Evolutionary conservation across 1,140 invertebrate genomes (phyloP).

Genomic region (Drosophila parabipectinata): DNA sequence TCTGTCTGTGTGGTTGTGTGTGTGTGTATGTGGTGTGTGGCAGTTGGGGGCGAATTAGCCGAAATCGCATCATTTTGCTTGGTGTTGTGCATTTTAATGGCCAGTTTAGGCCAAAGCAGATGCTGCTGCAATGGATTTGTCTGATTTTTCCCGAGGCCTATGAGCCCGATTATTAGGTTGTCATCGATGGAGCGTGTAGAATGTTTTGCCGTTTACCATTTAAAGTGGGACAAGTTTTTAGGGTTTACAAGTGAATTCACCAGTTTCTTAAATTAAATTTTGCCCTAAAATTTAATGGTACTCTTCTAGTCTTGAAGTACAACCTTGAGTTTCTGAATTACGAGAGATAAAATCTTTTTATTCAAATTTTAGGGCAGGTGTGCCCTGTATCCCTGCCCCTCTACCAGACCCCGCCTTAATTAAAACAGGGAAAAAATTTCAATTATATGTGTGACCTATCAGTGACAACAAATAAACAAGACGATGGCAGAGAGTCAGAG

Average conservation of each 20-base stretch:
- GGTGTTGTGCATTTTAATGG: constrained; percentile 73
- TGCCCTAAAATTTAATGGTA: neutral
- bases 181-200: constrained; percentile 27
- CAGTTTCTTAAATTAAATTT: neutral
- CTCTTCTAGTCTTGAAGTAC: neutral
- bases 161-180: constrained; percentile 34
- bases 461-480: constrained; percentile 75
- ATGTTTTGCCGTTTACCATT: neutral
- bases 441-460: constrained; percentile 79
- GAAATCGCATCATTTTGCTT: constrained; percentile 47
- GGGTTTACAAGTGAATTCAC: neutral
- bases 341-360: constrained; percentile 1
- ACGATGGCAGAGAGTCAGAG: constrained; percentile 17
- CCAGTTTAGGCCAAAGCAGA: constrained; percentile 51
- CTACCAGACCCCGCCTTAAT: constrained; percentile 37
- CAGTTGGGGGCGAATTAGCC: constrained; percentile 63
- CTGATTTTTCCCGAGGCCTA: constrained; percentile 9
- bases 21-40: constrained; percentile 1
- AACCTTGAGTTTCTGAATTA: neutral
- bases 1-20: constrained; percentile 18
- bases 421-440: constrained; percentile 65
- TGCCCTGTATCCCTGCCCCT: neutral
- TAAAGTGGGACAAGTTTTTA: neutral
- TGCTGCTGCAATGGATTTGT: constrained; percentile 19
- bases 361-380: constrained; percentile 11